Conservation (phyloP, 2,888 invertebrate genomes). For the Pasiphila rectangulata region DNA sequence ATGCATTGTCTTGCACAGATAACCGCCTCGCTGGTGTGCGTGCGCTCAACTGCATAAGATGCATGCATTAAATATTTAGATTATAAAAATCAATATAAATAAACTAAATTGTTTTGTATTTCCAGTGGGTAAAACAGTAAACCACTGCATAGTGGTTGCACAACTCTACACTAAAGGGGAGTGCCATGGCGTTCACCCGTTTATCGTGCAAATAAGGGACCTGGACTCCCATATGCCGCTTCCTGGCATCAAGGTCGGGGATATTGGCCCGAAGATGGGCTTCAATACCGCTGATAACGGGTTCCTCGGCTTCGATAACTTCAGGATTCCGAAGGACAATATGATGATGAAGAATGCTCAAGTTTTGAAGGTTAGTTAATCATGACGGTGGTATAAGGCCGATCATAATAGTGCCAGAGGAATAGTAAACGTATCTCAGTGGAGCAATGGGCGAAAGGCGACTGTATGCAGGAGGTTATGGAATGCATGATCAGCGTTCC, state of each 20-base stretch:
- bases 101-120: too few species aligned
- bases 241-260: slow-evolving; percentile 92
- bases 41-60: too few species aligned
- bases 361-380: slow-evolving; percentile 79
- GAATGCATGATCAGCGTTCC: too few species aligned
- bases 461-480: too few species aligned
- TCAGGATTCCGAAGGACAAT: slow-evolving; percentile 90
- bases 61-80: too few species aligned
- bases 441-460: too few species aligned
- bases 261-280: slow-evolving; percentile 95
- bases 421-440: too few species aligned
- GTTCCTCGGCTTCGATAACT: slow-evolving; percentile 90
- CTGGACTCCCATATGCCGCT: slow-evolving; percentile 91
- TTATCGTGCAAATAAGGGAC: slow-evolving; percentile 93
- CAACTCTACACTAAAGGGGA: slow-evolving; percentile 90
- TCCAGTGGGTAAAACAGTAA: slow-evolving; percentile 94
- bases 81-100: too few species aligned
- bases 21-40: too few species aligned
- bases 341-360: slow-evolving; percentile 96
- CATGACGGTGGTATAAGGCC: too few species aligned
- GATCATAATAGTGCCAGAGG: too few species aligned
- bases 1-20: too few species aligned
- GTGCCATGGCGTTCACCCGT: slow-evolving; percentile 92
- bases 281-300: slow-evolving; percentile 95
- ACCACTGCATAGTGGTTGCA: slow-evolving; percentile 93